Percentiles rank a stretch among this genome's conserved stretches.
phyloP scores from a whole-genome alignment of 2,113 vertebrate species.

The Myotis lucifugus region DNA sequence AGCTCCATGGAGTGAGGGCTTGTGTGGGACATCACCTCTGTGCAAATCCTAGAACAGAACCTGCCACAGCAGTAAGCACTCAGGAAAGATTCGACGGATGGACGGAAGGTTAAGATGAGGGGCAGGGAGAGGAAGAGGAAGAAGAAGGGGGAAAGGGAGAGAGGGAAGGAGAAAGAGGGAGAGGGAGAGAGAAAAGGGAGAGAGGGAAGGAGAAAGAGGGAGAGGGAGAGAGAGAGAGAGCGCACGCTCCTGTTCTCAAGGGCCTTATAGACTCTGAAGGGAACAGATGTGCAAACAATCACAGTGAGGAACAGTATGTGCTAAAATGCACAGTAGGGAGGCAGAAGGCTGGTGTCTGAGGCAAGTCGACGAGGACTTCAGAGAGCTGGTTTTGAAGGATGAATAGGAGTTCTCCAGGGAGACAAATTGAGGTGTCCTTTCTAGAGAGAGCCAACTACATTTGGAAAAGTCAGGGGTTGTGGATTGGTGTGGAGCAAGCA shows the following conservation, averaged over 20 bases:
- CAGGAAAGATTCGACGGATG: neutral
- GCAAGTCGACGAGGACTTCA: neutral
- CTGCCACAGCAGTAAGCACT: fast-evolving
- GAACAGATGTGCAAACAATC: neutral
- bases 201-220: neutral
- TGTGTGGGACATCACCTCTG: neutral
- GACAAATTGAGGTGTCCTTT: neutral
- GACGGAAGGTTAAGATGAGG: neutral
- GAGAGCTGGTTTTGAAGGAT: neutral
- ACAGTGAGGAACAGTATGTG: neutral
- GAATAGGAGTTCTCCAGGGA: neutral
- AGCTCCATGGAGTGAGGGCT: neutral
- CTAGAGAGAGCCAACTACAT: neutral
- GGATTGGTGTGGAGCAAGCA: neutral
- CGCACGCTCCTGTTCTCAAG: neutral
- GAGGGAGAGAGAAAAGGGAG: neutral
- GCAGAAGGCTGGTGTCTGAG: neutral
- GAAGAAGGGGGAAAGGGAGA: neutral
- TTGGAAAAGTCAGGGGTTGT: neutral
- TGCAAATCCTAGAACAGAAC: neutral
- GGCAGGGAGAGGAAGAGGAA: no score
- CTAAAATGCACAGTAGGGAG: neutral
- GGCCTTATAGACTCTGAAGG: neutral
- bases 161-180: neutral
- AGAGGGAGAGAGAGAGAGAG: neutral